Percentiles rank a stretch among this genome's conserved stretches.
Conservation (phyloP, 2,888 invertebrate genomes). For the Orthosia gracilis region DNA sequence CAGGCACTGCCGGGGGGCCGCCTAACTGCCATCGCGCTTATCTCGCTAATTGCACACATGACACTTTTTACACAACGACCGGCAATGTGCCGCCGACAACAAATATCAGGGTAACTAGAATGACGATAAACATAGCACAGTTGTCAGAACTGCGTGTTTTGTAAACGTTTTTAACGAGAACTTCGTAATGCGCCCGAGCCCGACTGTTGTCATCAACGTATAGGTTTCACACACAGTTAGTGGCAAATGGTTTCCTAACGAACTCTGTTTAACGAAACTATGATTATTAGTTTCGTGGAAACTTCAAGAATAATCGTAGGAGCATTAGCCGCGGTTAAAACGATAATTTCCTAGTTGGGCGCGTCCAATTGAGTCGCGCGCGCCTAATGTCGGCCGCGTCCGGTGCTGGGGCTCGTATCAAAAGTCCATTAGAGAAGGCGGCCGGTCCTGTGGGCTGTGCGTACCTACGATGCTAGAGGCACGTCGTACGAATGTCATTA, state of each 20-base stretch:
- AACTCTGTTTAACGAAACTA: conserved; percentile 28
- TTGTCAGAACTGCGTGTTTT: conserved; percentile 30
- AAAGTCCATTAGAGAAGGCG: conserved; percentile 64
- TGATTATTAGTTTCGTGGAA: conserved; percentile 51
- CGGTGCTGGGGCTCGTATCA: conserved; percentile 56
- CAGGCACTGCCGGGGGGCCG: conserved; percentile 18
- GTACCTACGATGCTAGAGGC: neutral
- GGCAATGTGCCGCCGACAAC: conserved; percentile 22
- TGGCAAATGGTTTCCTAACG: conserved; percentile 26
- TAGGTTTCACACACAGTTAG: conserved; percentile 41
- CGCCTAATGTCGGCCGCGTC: conserved; percentile 56
- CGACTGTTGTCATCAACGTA: conserved; percentile 32
- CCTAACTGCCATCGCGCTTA: conserved; percentile 40
- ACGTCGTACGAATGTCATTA: conserved; percentile 46
- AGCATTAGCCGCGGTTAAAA: conserved; percentile 54
- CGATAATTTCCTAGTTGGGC: conserved; percentile 58
- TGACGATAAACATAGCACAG: conserved; percentile 14
- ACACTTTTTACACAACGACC: conserved; percentile 40
- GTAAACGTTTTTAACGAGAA: conserved; percentile 15
- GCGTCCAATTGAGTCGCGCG: conserved; percentile 57
- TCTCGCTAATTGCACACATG: conserved; percentile 55
- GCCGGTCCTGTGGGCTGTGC: conserved; percentile 7
- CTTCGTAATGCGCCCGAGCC: neutral
- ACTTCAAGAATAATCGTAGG: conserved; percentile 27
- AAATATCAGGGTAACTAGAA: neutral